Conservation (phyloP, 2,113 vertebrate species). For the Canis aureus region DNA sequence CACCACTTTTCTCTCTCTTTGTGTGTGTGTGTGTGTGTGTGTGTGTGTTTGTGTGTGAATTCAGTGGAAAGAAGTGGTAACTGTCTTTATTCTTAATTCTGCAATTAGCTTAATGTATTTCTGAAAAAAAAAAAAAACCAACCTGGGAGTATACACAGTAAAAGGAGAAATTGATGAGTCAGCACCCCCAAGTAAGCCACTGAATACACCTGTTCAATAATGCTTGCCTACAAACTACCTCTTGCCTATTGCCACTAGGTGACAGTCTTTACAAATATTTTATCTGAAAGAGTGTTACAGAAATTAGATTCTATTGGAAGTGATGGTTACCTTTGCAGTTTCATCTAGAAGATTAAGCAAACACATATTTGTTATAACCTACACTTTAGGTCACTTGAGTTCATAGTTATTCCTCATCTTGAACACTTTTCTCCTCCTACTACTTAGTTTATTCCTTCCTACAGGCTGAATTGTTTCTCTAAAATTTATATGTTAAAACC, state of each 20-base stretch:
- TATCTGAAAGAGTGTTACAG: not conserved
- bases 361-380: not conserved
- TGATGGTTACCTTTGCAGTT: not conserved
- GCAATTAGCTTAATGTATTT: not conserved
- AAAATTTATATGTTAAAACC: not conserved
- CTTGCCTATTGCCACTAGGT: constrained; percentile 72
- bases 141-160: not conserved
- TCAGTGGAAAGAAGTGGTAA: not conserved
- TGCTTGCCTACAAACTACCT: not conserved
- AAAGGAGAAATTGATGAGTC: not conserved
- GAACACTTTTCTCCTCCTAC: not conserved
- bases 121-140: not conserved
- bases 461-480: not conserved
- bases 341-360: not conserved
- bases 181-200: not conserved
- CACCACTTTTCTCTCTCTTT: not conserved
- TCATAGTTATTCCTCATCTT: constrained; percentile 11
- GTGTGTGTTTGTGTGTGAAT: not conserved
- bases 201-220: not conserved
- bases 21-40: not conserved
- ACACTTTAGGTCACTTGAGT: not conserved
- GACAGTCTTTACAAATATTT: constrained; percentile 76
- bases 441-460: not conserved
- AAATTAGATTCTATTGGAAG: not conserved
- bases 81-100: not conserved